Conservation (phyloP, 2,888 invertebrate genomes). For the Metallyticus violacea region DNA sequence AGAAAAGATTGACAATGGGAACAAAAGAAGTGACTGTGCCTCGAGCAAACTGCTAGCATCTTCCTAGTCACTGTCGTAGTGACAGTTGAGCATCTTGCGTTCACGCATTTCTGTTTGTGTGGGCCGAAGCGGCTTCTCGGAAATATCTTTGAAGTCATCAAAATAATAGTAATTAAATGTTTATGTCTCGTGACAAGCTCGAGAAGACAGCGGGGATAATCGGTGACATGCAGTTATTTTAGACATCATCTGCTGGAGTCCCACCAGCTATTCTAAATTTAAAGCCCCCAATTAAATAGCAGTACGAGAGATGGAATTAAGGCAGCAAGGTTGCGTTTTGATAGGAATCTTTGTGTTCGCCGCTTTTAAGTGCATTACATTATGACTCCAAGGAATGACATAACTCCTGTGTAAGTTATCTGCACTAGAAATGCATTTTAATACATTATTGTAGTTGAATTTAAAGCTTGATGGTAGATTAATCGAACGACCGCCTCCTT, state of each 20-base stretch:
- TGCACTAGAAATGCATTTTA: too few species aligned
- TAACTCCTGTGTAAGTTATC: too few species aligned
- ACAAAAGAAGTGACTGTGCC: too few species aligned
- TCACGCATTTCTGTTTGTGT: neutral
- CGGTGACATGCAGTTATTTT: neutral
- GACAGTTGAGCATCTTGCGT: neutral
- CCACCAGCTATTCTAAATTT: neutral
- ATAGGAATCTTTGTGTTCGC: too few species aligned
- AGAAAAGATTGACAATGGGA: neutral
- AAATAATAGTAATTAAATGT: neutral
- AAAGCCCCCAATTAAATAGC: neutral
- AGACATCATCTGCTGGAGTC: neutral
- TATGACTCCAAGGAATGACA: too few species aligned
- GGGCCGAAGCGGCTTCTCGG: neutral
- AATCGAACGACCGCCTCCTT: too few species aligned
- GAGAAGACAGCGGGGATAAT: neutral
- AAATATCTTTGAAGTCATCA: neutral
- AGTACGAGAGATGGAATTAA: neutral
- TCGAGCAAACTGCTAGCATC: neutral
- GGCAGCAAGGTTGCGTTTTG: neutral
- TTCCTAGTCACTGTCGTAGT: too few species aligned
- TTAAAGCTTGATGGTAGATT: too few species aligned
- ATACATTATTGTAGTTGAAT: too few species aligned
- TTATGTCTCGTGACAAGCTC: neutral
- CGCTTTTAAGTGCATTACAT: too few species aligned